Evolutionary conservation across 2,797 vertebrate genomes (phyloP).

Genomic region (Anniella stebbinsi): DNA sequence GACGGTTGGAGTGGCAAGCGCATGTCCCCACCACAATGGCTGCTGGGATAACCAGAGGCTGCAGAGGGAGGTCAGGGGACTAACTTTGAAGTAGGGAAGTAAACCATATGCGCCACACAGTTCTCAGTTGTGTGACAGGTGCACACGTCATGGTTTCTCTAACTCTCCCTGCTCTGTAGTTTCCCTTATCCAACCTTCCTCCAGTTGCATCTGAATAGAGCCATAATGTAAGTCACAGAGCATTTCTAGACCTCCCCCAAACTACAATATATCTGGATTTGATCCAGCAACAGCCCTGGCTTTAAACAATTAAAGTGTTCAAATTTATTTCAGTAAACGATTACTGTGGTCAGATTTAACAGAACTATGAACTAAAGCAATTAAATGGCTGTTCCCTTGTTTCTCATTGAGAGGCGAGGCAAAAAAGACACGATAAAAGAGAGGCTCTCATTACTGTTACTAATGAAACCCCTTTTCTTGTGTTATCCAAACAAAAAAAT

Average conservation of each 20-base stretch:
- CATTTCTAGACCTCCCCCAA: too few species aligned
- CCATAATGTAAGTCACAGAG: not conserved
- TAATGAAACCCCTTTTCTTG: slow-evolving; percentile 36
- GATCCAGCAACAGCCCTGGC: not conserved
- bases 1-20: too few species aligned
- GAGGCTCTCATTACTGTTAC: slow-evolving; percentile 45
- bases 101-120: too few species aligned
- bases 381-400: slow-evolving; percentile 40
- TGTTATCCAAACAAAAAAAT: slow-evolving; percentile 28
- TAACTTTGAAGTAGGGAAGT: too few species aligned
- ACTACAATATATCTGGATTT: not conserved
- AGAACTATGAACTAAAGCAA: slow-evolving; percentile 18
- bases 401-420: slow-evolving; percentile 37
- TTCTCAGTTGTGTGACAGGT: too few species aligned
- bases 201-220: too few species aligned
- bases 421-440: slow-evolving; percentile 32
- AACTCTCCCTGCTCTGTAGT: too few species aligned
- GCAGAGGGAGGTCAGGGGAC: too few species aligned
- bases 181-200: too few species aligned
- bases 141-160: too few species aligned
- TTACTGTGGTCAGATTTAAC: slow-evolving; percentile 53
- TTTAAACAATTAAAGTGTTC: not conserved
- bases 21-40: too few species aligned
- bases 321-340: slow-evolving; percentile 21
- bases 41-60: too few species aligned